Percentiles rank a stretch among this genome's conserved stretches.
Conservation (phyloP, 35 echinoderm and acorn worm species). For the Lytechinus pictus region DNA sequence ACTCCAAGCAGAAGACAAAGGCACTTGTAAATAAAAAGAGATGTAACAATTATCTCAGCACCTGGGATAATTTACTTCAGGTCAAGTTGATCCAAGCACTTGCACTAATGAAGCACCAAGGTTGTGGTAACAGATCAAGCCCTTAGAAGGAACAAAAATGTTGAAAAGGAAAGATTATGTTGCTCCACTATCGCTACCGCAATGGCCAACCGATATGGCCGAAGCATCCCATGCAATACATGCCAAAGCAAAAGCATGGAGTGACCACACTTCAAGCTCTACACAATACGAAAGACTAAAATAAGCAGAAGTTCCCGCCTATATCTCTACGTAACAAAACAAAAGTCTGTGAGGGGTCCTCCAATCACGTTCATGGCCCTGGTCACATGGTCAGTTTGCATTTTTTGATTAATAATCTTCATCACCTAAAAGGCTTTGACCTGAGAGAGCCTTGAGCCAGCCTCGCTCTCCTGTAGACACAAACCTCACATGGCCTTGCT, state of each 20-base stretch:
- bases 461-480: conserved; percentile 38
- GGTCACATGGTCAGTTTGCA: conserved; percentile 50
- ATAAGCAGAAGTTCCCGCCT: conserved; percentile 29
- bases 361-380: conserved; percentile 26
- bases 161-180: conserved; percentile 16
- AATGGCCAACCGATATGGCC: conserved; percentile 9
- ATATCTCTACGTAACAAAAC: conserved; percentile 25
- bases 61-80: conserved; percentile 23
- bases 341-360: background rate
- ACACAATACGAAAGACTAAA: conserved; percentile 30
- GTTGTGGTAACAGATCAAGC: background rate
- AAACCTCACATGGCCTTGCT: conserved; percentile 26
- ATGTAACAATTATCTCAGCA: background rate
- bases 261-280: background rate
- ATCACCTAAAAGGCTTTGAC: conserved; percentile 33
- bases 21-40: background rate
- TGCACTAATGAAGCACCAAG: conserved; percentile 36
- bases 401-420: conserved; percentile 36
- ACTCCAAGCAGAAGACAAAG: background rate
- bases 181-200: background rate
- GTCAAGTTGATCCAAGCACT: conserved; percentile 22
- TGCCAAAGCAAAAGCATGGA: background rate
- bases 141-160: background rate
- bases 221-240: background rate
- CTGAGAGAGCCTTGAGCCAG: conserved; percentile 40